Evolutionary conservation across 2,113 vertebrate genomes (phyloP).

Genomic region (Gopherus flavomarginatus): DNA sequence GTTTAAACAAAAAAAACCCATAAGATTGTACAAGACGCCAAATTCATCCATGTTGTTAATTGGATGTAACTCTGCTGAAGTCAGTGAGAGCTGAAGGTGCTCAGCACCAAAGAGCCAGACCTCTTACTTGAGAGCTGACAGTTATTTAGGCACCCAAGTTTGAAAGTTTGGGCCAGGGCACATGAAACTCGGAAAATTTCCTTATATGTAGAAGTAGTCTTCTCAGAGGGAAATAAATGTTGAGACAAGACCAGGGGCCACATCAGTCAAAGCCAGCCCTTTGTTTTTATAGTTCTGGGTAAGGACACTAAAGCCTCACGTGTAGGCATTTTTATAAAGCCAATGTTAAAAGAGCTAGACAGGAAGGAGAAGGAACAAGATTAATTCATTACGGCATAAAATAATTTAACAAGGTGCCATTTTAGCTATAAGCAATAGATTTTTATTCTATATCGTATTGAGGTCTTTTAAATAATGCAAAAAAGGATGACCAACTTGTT

Average conservation of each 20-base stretch:
- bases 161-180: neutral
- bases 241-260: neutral
- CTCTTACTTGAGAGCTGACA: neutral
- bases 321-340: neutral
- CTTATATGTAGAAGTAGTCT: neutral
- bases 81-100: neutral
- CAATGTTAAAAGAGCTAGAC: neutral
- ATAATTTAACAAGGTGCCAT: neutral
- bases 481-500: neutral
- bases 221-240: neutral
- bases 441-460: neutral
- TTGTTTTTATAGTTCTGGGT: neutral
- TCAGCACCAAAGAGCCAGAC: neutral
- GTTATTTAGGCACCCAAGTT: neutral
- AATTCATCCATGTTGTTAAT: neutral
- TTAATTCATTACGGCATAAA: neutral
- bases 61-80: neutral
- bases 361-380: neutral
- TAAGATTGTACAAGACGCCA: neutral
- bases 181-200: neutral
- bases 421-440: neutral
- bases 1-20: too few species aligned
- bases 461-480: neutral
- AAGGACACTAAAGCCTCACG: neutral
- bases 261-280: neutral